These are phyloP conservation scores for Hylia prasina DNA, from an alignment of 2,113 vertebrate genomes.

Conservation along the genomic window DNA sequence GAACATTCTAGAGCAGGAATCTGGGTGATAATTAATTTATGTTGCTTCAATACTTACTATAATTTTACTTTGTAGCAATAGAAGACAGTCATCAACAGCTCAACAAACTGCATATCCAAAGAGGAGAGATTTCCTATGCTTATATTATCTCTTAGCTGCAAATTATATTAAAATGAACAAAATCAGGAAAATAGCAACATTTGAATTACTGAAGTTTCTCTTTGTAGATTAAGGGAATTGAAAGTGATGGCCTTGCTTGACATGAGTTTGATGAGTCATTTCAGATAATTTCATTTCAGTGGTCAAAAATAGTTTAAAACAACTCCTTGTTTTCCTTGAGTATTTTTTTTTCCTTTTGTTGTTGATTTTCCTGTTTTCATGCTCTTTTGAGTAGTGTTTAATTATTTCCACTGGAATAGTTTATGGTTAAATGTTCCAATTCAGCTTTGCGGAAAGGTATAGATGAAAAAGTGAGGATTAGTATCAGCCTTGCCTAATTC, in stretches of 20 bases:
- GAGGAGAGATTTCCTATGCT: neutral
- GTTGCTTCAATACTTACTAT: neutral
- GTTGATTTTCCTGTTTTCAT: neutral
- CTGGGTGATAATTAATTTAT: neutral
- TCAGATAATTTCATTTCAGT: neutral
- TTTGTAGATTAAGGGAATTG: constrained; percentile 31
- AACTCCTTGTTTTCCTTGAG: neutral
- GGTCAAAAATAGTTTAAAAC: constrained; percentile 9
- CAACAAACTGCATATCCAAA: neutral
- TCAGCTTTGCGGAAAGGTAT: neutral
- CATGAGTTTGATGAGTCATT: constrained; percentile 23
- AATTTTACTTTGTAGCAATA: neutral
- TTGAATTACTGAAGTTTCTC: constrained; percentile 34
- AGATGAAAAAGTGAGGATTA: neutral
- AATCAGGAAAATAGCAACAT: neutral
- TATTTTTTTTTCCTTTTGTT: neutral
- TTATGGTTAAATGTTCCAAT: neutral
- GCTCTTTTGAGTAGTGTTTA: neutral
- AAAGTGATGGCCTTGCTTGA: constrained; percentile 22
- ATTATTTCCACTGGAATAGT: neutral
- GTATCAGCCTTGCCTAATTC: neutral
- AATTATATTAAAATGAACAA: neutral
- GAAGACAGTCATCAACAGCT: neutral
- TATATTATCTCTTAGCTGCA: neutral
- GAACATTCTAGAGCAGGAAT: neutral